Evolutionary conservation across 1,140 invertebrate genomes (phyloP), one percentile per base, ranked within the genome.

Genomic region (Chrysomallon squamiferum): DNA sequence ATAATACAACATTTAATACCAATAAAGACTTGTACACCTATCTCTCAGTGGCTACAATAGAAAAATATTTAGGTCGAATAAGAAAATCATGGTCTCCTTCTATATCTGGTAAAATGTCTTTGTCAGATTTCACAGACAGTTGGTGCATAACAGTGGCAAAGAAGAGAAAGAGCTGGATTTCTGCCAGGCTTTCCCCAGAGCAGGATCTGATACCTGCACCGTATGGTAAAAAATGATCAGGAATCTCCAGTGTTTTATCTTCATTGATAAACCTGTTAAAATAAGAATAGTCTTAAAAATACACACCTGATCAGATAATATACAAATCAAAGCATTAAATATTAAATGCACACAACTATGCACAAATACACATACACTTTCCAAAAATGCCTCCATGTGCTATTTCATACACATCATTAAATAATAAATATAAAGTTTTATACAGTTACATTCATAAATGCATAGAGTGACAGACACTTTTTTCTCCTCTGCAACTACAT

Each of bases 211-310:
- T 38, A 18, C 79, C 79, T 1, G 63, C 62, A 20, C 79, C 76
- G 67, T 73, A 81, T 13, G 77, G 79, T 33, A 79, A n/a, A 56
- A 73, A 81, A 38, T 72, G 63, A 50, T 81, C 75, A 15, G 79
- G 79, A 18, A 81, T 74, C 4, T 57, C 58, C 33, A 81, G 35
- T 1, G 22, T 49, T 6, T 69, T 66, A 25, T 68, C 68, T 7
- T 73, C 66, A 43, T 72, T 71, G 18, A 81, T 49, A 68, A 81
- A 81, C 41, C 79, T 81, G 64, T 0, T n/a, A n/a, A n/a, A n/a
- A n/a, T n/a, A n/a, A n/a, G 70, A 69, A 47, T 62, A 18, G 32
- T 25, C 2, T 15, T 33, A 35, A 61, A 49, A 25, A 29, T 3
- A 18, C 2, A 15, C 22, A 54, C 9, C 33, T 63, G 22, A 54